Base-by-base conservation (phyloP, 1,140 invertebrate species). In the Bombus confusus region DNA sequence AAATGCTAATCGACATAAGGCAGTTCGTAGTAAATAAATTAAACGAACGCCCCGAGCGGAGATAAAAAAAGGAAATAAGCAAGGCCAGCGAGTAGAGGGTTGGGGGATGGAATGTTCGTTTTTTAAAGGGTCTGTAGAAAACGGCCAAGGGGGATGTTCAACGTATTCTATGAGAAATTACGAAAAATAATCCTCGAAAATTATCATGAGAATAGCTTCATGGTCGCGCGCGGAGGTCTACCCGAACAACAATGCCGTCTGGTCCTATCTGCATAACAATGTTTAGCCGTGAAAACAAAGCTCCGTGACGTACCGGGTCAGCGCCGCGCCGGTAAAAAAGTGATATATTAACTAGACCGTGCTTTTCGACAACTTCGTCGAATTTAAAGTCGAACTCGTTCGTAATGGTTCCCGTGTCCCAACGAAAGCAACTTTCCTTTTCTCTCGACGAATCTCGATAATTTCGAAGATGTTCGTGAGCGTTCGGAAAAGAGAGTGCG, bases 181-280 rank as follows among this genome's bases (percentile, higher is more conserved):
- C 86, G 86, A 92, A 91, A 93, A 93, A 93, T 92, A 93, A 92
- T 91, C 82, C 74, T 69, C 71, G 85, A 90, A 93, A 93, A 93
- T 92, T 93, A 93, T 93, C 92, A 92, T 93, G 88, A 92, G 87
- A 93, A 93, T 92, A 62, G 85, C 57, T 43, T 64, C 57, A 25
- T 72, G 86, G 86, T 73, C 78, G 86, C 43, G 73, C 73, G 73
- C 74, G 69, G 83, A 68, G 77, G 62, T 83, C 80, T 88, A 88
- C 62, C 87, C 87, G 78, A 90, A 91, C 88, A 93, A 93, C 93
- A 93, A 93, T 92, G 92, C 92, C 87, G 89, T 92, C 92, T 91
- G 90, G 83, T 91, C 83, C 84, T 79, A 93, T 94, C 92, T 94
- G 92, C 93, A 94, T 94, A 93, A 93, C 92, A 94, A 94, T 94